A percentile compares a stretch with the other conserved stretches of the same genome.
phyloP scores from a whole-genome alignment of 2,888 invertebrate genomes.

The Limnephilus rhombicus region DNA sequence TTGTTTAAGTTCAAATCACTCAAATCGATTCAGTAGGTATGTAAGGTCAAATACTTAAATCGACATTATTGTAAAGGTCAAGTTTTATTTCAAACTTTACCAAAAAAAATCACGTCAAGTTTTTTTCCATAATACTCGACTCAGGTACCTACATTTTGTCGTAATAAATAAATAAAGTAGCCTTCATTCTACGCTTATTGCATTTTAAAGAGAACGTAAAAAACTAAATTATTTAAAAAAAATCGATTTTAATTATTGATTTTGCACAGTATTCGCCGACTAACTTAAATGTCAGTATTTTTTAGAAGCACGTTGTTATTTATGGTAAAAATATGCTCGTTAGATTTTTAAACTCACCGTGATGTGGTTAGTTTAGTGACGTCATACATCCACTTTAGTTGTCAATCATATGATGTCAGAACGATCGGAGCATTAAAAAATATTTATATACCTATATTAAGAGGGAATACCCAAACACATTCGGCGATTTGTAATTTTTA shows the following conservation, averaged over 20 bases:
- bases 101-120: background rate
- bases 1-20: background rate
- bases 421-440: too few relatives aligned
- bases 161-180: background rate
- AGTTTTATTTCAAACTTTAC: background rate
- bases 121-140: too few relatives aligned
- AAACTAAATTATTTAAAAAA: background rate
- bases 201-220: background rate
- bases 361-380: background rate
- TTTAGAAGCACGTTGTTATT: background rate
- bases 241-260: too few relatives aligned
- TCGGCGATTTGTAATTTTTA: too few relatives aligned
- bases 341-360: background rate
- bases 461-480: too few relatives aligned
- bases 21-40: background rate
- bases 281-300: background rate
- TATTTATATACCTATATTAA: too few relatives aligned
- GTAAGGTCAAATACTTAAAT: background rate
- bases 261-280: background rate
- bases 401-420: background rate
- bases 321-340: background rate
- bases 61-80: background rate
- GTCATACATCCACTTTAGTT: background rate
- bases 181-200: background rate
- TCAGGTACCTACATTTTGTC: too few relatives aligned